phyloP scores from a whole-genome alignment of 2,797 vertebrate genomes.

The Diplodus sargus region DNA sequence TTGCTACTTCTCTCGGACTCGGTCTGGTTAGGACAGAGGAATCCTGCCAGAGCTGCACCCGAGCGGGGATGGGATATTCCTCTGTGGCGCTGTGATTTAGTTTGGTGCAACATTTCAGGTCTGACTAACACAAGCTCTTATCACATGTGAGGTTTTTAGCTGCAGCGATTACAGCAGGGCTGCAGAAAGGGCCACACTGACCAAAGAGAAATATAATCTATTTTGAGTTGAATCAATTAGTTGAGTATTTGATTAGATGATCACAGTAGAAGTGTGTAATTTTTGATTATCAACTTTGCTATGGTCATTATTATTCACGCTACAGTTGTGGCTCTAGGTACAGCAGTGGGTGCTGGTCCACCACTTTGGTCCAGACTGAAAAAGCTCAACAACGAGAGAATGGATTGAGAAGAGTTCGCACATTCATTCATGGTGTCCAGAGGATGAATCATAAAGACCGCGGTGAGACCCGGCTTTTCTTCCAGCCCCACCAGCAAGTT shows the following conservation, averaged over 20 bases:
- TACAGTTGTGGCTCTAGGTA: too few species aligned
- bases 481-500: too few species aligned
- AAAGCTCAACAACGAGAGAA: background rate
- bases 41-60: too few species aligned
- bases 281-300: too few species aligned
- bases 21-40: too few species aligned
- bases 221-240: background rate
- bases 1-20: too few species aligned
- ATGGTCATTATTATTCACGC: too few species aligned
- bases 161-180: background rate
- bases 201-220: background rate
- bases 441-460: background rate
- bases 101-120: slow-evolving; percentile 9
- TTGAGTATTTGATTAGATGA: background rate
- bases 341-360: background rate
- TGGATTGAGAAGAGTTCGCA: background rate
- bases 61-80: background rate
- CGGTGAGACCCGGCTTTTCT: too few species aligned
- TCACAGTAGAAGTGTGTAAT: background rate
- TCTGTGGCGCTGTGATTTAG: slow-evolving; percentile 31
- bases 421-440: background rate
- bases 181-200: background rate
- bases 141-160: background rate
- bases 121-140: too few species aligned
- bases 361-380: background rate